These are phyloP conservation scores for Noctua janthe DNA, from an alignment of 2,888 invertebrate species.

Conservation along the genomic window DNA sequence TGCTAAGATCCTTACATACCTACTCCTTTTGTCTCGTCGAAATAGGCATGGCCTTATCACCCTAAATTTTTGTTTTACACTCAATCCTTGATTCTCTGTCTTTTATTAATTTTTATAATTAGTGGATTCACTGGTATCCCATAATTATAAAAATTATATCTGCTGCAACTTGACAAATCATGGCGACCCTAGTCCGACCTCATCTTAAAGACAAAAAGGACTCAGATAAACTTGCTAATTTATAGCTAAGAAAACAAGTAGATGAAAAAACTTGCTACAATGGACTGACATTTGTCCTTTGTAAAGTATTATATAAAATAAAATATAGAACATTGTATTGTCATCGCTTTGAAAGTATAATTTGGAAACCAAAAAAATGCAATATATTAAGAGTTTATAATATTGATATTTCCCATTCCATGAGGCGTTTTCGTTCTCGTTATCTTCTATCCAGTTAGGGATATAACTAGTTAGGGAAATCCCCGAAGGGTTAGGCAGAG, in stretches of 20 bases:
- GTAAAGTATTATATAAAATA: slow-evolving; percentile 65
- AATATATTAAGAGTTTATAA: not conserved
- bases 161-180: not conserved
- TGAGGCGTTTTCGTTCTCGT: not conserved
- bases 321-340: slow-evolving; percentile 30
- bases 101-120: not conserved
- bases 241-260: slow-evolving; percentile 72
- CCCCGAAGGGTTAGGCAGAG: no score
- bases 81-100: not conserved
- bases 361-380: not conserved
- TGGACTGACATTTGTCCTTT: slow-evolving; percentile 54
- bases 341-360: not conserved
- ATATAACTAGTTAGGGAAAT: no score
- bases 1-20: no score
- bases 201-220: slow-evolving; percentile 70
- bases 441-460: not conserved
- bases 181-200: slow-evolving; percentile 61
- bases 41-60: not conserved
- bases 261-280: slow-evolving; percentile 69
- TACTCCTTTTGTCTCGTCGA: not conserved
- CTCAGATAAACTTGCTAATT: slow-evolving; percentile 76
- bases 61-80: not conserved
- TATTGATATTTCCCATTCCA: not conserved
- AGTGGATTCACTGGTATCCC: not conserved
- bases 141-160: not conserved